These are phyloP conservation scores for Phengaris arion DNA, from an alignment of 2,888 invertebrate species.

Conservation along the genomic window DNA sequence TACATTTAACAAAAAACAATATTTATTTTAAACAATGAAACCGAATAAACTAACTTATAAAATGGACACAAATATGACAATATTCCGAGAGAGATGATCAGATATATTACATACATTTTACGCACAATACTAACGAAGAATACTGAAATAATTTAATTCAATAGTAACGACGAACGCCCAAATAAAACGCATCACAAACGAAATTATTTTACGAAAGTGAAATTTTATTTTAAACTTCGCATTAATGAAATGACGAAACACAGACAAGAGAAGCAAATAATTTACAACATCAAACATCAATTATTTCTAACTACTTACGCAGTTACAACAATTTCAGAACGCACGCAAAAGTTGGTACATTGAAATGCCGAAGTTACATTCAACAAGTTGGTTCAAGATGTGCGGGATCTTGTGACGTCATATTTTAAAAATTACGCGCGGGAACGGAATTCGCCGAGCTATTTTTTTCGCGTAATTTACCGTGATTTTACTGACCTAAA, in stretches of 20 bases:
- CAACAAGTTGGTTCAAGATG: constrained; percentile 30
- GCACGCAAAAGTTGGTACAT: constrained; percentile 22
- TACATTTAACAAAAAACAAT: not conserved
- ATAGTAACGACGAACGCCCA: not conserved
- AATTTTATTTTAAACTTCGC: not conserved
- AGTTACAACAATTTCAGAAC: constrained; percentile 20
- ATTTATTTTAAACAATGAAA: not conserved
- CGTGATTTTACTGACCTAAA: not conserved
- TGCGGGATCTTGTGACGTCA: constrained; percentile 18
- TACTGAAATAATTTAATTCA: not conserved
- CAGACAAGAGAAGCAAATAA: constrained; percentile 19
- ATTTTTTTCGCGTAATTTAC: not conserved
- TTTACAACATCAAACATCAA: constrained; percentile 23
- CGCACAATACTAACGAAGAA: not conserved
- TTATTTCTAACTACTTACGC: constrained; percentile 12
- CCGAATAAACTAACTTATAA: not conserved
- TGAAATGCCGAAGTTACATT: constrained; percentile 29
- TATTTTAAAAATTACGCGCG: constrained; percentile 3
- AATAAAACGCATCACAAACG: not conserved
- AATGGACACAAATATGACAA: not conserved
- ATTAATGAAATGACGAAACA: not conserved
- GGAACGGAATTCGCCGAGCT: not conserved
- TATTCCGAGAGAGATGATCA: too few species aligned
- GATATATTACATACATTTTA: not conserved
- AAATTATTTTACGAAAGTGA: not conserved